Percentiles rank a stretch among this genome's conserved stretches.
Evolutionary conservation across 2,113 vertebrate genomes (phyloP).

Genomic region (Corvus hawaiiensis): DNA sequence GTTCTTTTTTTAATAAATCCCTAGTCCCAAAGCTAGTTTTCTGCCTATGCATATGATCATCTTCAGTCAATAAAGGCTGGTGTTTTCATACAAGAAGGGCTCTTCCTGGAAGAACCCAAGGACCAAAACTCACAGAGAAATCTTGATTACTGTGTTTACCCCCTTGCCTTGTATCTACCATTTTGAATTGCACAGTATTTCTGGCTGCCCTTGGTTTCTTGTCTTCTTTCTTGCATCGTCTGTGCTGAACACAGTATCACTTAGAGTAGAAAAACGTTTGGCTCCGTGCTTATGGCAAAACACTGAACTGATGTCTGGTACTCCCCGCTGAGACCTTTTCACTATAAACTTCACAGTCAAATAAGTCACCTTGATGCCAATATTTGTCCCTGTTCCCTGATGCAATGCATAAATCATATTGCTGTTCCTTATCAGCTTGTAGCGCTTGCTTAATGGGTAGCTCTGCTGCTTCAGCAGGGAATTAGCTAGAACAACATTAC

Average conservation of each 20-base stretch:
- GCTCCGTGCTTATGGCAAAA: background rate
- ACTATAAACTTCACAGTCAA: background rate
- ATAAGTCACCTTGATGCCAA: conserved; percentile 52
- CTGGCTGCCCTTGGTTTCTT: background rate
- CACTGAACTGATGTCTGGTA: background rate
- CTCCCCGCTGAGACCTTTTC: background rate
- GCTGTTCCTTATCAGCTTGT: conserved; percentile 42
- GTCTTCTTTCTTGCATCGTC: background rate
- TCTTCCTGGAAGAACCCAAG: background rate
- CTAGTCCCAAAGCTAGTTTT: background rate
- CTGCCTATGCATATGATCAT: background rate
- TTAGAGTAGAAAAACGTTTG: background rate
- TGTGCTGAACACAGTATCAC: background rate
- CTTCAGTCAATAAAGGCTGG: background rate
- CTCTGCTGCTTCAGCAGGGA: conserved; percentile 55
- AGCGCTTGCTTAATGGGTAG: conserved; percentile 20
- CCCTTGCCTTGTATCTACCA: background rate
- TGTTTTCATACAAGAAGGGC: background rate
- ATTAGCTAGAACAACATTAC: conserved; percentile 31
- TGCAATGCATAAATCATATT: conserved; percentile 27
- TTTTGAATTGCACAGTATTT: background rate
- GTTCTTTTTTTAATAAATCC: background rate
- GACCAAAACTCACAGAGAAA: background rate
- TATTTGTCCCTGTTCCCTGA: conserved; percentile 17
- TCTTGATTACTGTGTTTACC: background rate